Evolutionary conservation across 2,797 vertebrate genomes (phyloP), one percentile per base, ranked within the genome.

Genomic region (Siniperca undulata): DNA sequence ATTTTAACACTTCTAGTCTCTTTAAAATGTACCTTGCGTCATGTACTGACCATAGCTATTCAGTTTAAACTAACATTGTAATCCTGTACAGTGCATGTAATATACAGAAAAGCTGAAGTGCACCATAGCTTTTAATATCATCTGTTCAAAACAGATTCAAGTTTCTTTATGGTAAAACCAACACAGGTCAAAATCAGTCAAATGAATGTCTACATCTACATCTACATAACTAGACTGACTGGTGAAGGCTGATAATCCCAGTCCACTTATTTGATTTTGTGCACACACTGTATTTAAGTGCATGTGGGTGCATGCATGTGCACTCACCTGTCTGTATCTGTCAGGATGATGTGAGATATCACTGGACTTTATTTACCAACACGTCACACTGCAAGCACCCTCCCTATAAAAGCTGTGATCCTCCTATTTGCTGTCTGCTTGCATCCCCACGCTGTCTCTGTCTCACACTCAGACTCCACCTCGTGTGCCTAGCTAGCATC

Each of bases 281-380:
- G 40, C 44, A 61, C 48, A 30, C 27, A 20, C 24, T 68, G 24
- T 62, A 52, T 70, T 69, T 48, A 50, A 81, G 56, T 71, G 48
- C 24, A 50, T 69, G 50, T 69, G n/a, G 27, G 58, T 70, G 70
- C 24, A 36, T 73, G 48, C 42, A n/a, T 70, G 70, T 48, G 52
- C 30, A 14, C 65, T 78, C 42, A 53, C 8, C 10, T 76, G 24
- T 73, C 40, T 67, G 65, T 76, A 22, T 73, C 40, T 67, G 65
- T 56, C 36, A 72, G 58, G 58, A 65, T 38, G 65, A 83, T 80
- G 48, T 48, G 59, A 85, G 68, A 46, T 67, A 38, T 78, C 64
- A 71, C 46, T 59, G 66, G 68, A 52, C 71, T 90, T 85, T 91
- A 89, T 91, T 90, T 91, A 89, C 84, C 80, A 84, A 64, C 70